Percentiles rank a stretch among this genome's conserved stretches.
phyloP scores from a whole-genome alignment of 2,888 invertebrate genomes.

The Coelinius sp. region DNA sequence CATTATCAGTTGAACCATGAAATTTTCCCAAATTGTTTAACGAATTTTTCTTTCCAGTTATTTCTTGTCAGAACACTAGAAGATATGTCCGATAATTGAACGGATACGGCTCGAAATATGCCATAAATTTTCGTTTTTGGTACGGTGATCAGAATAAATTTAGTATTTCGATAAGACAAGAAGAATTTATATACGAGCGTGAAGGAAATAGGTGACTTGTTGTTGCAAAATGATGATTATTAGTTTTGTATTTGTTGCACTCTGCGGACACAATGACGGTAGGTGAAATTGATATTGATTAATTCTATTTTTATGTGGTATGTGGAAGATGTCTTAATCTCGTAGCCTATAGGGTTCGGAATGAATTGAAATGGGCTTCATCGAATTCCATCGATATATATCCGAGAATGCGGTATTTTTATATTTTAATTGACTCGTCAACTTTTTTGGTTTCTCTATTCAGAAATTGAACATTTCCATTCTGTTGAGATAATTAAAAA shows the following conservation, averaged over 20 bases:
- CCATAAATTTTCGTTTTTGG: constrained; percentile 28
- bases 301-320: neutral
- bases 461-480: no score
- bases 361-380: neutral
- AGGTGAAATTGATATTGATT: neutral
- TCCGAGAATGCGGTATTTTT: neutral
- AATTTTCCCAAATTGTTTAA: neutral
- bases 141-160: constrained; percentile 32
- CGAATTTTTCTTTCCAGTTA: neutral
- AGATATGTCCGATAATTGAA: neutral
- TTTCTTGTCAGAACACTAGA: neutral
- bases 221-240: neutral
- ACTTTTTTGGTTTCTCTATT: neutral
- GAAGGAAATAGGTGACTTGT: neutral
- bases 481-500: neutral
- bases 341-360: neutral
- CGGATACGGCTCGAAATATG: constrained; percentile 23
- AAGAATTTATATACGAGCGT: constrained; percentile 26
- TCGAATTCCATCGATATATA: neutral
- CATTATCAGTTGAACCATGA: no score
- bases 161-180: constrained; percentile 25
- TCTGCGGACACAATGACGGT: neutral
- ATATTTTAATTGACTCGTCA: no score
- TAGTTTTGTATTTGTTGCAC: neutral
- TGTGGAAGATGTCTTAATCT: neutral